Conservation (phyloP, 2,113 vertebrate species). For the Nannospalax galili region DNA sequence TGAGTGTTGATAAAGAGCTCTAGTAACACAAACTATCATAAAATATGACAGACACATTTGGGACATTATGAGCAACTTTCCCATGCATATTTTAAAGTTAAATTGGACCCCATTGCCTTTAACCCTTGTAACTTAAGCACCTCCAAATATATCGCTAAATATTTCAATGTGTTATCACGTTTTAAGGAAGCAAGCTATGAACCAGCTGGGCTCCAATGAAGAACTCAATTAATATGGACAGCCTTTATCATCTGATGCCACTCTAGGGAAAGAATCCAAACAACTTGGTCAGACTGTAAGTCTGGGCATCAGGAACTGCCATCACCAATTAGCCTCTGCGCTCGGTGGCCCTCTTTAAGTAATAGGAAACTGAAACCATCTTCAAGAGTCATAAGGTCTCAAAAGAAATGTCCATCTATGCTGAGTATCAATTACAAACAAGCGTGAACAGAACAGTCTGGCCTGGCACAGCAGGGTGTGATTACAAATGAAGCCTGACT, state of each 20-base stretch:
- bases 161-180: slow-evolving; percentile 76
- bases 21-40: not conserved
- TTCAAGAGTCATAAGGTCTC: slow-evolving; percentile 69
- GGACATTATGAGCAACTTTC: slow-evolving; percentile 48
- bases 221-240: slow-evolving; percentile 82
- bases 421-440: slow-evolving; percentile 52
- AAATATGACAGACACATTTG: slow-evolving; percentile 3
- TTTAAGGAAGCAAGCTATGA: slow-evolving; percentile 65
- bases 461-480: slow-evolving; percentile 46
- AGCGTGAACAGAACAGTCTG: slow-evolving; percentile 47
- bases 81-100: slow-evolving; percentile 70
- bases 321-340: slow-evolving; percentile 81
- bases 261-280: slow-evolving; percentile 82
- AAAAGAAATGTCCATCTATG: slow-evolving; percentile 70
- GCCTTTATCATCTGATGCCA: slow-evolving; percentile 81
- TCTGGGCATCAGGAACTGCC: slow-evolving; percentile 73
- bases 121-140: not conserved
- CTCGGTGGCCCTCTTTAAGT: slow-evolving; percentile 66
- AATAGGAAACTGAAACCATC: slow-evolving; percentile 65
- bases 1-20: not conserved
- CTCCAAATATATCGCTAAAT: slow-evolving; percentile 2
- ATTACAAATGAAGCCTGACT: slow-evolving; percentile 37
- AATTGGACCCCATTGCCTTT: slow-evolving; percentile 55
- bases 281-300: slow-evolving; percentile 77
- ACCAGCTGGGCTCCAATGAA: slow-evolving; percentile 82